A percentile compares a stretch with the other conserved stretches of the same genome.
phyloP scores from a whole-genome alignment of 2,888 invertebrate species.

The Thereva nobilitata region DNA sequence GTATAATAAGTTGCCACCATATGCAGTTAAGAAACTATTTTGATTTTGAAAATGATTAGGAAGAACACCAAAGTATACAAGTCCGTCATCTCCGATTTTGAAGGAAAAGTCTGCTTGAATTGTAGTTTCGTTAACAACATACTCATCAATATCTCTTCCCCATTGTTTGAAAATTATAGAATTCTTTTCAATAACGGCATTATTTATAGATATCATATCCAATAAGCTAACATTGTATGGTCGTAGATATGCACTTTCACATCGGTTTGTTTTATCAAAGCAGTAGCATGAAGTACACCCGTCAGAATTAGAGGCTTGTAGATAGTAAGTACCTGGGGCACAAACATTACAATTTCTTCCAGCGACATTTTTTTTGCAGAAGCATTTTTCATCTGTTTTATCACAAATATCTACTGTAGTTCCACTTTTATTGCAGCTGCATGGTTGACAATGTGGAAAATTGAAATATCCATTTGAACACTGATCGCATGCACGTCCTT shows the following conservation, averaged over 20 bases:
- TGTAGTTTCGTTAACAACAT: slow-evolving; percentile 55
- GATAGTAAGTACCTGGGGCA: slow-evolving; percentile 85
- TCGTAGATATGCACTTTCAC: slow-evolving; percentile 73
- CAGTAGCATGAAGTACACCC: slow-evolving; percentile 98
- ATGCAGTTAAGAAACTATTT: slow-evolving; percentile 80
- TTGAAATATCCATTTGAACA: slow-evolving; percentile 83
- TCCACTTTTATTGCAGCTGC: slow-evolving; percentile 81
- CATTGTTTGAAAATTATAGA: slow-evolving; percentile 43
- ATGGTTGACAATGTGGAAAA: slow-evolving; percentile 87
- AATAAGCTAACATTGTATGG: slow-evolving; percentile 56
- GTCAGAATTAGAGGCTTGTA: slow-evolving; percentile 79
- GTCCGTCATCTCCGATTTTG: slow-evolving; percentile 49
- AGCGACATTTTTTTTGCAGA: slow-evolving; percentile 75
- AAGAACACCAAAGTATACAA: slow-evolving; percentile 55
- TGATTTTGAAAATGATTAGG: slow-evolving; percentile 53
- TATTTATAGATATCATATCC: slow-evolving; percentile 49
- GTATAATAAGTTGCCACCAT: slow-evolving; percentile 85
- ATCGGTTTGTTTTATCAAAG: slow-evolving; percentile 88
- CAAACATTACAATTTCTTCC: slow-evolving; percentile 84
- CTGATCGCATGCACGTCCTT: slow-evolving; percentile 85
- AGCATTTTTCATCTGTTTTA: slow-evolving; percentile 68
- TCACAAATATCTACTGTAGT: slow-evolving; percentile 88
- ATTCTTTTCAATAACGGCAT: slow-evolving; percentile 42
- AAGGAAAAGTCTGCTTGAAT: slow-evolving; percentile 53
- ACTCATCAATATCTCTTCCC: slow-evolving; percentile 49